Percentiles rank a stretch among this genome's conserved stretches.
These are phyloP conservation scores for Notechis scutatus DNA, from an alignment of 2,113 vertebrate genomes.

Conservation along the genomic window DNA sequence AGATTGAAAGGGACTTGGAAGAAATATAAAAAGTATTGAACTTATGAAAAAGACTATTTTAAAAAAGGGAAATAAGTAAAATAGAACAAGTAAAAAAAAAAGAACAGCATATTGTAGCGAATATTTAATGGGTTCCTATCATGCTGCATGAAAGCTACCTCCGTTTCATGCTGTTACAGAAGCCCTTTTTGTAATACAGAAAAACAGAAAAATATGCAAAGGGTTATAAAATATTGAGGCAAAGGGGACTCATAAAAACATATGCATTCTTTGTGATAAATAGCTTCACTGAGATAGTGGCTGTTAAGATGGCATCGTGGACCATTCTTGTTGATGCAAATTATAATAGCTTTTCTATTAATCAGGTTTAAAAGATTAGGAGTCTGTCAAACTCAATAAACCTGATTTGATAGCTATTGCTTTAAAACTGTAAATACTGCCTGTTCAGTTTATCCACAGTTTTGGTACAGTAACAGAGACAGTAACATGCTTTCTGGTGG, in stretches of 20 bases:
- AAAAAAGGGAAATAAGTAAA: neutral
- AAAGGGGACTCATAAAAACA: neutral
- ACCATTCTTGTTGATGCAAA: neutral
- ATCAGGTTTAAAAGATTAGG: neutral
- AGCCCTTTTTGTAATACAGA: fast-evolving
- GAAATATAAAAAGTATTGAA: neutral
- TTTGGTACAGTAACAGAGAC: neutral
- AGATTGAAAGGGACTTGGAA: neutral
- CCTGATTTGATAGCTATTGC: neutral
- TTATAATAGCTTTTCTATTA: neutral
- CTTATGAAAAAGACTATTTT: neutral
- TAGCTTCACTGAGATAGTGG: neutral
- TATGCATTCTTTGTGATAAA: neutral
- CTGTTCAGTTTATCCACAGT: neutral
- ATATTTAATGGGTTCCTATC: neutral
- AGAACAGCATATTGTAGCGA: neutral
- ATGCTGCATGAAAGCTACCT: neutral
- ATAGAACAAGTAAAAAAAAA: constrained; percentile 2
- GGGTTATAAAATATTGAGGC: neutral
- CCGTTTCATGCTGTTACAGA: neutral
- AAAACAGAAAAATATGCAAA: neutral
- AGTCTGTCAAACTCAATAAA: neutral
- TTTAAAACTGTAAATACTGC: neutral
- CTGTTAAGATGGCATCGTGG: neutral
- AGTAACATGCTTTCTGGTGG: neutral